A percentile compares a stretch with the other conserved stretches of the same genome.
Evolutionary conservation across 1,140 invertebrate species (phyloP).

Genomic region (Conus betulinus): DNA sequence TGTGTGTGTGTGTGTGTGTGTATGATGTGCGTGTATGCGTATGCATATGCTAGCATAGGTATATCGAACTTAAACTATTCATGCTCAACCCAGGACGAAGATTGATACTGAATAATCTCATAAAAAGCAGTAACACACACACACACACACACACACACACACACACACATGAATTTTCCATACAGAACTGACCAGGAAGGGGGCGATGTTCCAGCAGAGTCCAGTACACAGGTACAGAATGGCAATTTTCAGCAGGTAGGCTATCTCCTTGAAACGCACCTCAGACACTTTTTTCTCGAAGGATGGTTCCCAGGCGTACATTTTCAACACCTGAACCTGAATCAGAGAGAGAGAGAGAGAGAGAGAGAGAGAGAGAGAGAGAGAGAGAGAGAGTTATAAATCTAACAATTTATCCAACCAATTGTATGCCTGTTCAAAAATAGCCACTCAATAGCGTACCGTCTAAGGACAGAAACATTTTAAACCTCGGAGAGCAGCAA

Average conservation of each 20-base stretch:
- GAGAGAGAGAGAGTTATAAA: not conserved
- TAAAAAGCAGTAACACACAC: no score
- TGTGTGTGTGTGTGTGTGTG: not conserved
- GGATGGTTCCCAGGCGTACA: slow-evolving; percentile 76
- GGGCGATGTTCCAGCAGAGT: slow-evolving; percentile 95
- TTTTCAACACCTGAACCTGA: slow-evolving; percentile 56
- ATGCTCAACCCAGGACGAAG: no score
- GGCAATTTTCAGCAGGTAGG: slow-evolving; percentile 72
- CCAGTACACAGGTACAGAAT: slow-evolving; percentile 83
- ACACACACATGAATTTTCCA: no score
- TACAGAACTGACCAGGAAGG: slow-evolving; percentile 81
- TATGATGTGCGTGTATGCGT: not conserved
- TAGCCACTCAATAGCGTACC: no score
- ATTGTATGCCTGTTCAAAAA: no score
- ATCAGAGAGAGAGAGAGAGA: slow-evolving; percentile 73
- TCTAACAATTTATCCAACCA: no score
- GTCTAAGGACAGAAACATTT: no score
- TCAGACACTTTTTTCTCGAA: slow-evolving; percentile 72
- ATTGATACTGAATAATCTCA: no score
- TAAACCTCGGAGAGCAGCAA: no score
- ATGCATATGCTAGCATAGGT: not conserved
- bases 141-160: no score
- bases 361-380: slow-evolving; percentile 74
- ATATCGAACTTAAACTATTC: no score
- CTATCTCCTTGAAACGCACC: slow-evolving; percentile 72